Conservation (phyloP, 2,113 vertebrate species). For the Falcunculus frontatus region DNA sequence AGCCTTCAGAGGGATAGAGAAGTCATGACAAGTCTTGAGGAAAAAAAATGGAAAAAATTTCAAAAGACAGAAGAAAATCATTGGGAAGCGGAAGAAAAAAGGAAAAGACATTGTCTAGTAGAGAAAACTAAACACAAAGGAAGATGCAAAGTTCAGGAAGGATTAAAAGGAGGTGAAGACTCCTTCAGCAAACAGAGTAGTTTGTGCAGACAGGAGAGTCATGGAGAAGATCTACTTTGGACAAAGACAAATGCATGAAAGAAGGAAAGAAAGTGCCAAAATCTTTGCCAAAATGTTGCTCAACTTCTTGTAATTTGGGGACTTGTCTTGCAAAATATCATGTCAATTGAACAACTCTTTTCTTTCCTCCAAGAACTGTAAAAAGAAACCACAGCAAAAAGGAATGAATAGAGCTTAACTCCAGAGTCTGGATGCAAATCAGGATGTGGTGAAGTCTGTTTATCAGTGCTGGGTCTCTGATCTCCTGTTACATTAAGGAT, state of each 20-base stretch:
- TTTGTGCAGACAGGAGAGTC: background rate
- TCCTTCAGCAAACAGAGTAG: background rate
- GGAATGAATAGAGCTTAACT: background rate
- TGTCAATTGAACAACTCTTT: background rate
- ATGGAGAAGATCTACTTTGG: background rate
- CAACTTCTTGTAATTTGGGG: conserved; percentile 10
- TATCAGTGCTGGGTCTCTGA: background rate
- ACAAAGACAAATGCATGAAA: background rate
- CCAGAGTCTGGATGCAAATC: background rate
- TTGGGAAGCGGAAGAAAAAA: accelerated
- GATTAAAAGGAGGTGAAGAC: background rate
- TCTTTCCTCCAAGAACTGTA: background rate
- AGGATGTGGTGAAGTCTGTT: conserved; percentile 53
- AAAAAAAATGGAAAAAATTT: accelerated
- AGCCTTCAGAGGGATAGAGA: background rate
- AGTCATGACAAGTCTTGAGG: accelerated
- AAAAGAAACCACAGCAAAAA: conserved; percentile 1
- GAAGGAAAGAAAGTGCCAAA: background rate
- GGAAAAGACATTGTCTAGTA: background rate
- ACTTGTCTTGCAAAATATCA: conserved; percentile 23
- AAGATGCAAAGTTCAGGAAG: background rate
- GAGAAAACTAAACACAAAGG: background rate
- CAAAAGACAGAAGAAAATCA: background rate
- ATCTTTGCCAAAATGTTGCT: conserved; percentile 28
- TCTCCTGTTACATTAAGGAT: conserved; percentile 1